phyloP scores from a whole-genome alignment of 1,140 invertebrate genomes.

The Drosophila chauvacae region DNA sequence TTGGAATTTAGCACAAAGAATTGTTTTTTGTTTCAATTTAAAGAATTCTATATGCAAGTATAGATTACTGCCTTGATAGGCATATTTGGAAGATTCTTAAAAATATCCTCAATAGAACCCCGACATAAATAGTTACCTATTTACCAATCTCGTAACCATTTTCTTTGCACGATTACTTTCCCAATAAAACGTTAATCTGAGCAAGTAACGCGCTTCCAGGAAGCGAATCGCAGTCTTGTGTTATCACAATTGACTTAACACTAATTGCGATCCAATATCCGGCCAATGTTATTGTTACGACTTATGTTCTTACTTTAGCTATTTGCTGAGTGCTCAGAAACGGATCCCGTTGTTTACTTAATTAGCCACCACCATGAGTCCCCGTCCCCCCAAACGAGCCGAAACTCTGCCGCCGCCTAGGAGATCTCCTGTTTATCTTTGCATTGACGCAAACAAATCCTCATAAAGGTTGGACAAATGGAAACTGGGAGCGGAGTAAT shows the following conservation, averaged over 20 bases:
- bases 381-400: background rate
- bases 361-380: conserved; percentile 9
- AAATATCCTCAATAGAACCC: background rate
- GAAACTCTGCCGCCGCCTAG: conserved; percentile 2
- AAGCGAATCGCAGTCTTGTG: conserved; percentile 13
- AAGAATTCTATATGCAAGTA: too few relatives aligned
- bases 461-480: background rate
- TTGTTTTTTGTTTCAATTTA: too few relatives aligned
- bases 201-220: background rate
- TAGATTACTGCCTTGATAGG: too few relatives aligned
- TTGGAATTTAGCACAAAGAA: too few relatives aligned
- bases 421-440: conserved; percentile 36
- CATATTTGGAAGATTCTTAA: background rate
- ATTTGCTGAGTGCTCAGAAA: conserved; percentile 20
- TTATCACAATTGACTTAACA: conserved; percentile 9
- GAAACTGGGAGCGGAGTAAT: conserved; percentile 18
- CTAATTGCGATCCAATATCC: conserved; percentile 31
- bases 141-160: background rate
- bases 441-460: conserved; percentile 42
- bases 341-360: conserved; percentile 28
- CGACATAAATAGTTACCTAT: background rate
- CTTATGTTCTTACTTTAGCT: conserved; percentile 14
- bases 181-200: conserved; percentile 6
- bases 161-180: background rate
- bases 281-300: conserved; percentile 24